Evolutionary conservation across 2,797 vertebrate species (phyloP), one percentile per base, ranked within the genome.

Genomic region (Xenopus petersii): DNA sequence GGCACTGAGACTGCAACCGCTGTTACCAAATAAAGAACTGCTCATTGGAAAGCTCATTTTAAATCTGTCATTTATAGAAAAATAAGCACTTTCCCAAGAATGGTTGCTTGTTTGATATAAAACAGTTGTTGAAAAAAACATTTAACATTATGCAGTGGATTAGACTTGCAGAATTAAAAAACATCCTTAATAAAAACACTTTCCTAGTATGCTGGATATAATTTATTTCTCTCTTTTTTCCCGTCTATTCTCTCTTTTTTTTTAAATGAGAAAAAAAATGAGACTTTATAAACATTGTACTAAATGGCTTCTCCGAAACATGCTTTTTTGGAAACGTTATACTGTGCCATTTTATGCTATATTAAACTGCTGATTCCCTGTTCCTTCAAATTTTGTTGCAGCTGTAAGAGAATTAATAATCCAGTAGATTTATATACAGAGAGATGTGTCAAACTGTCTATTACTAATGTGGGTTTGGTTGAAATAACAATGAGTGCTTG

Each of bases 11-110:
- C 80, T 82, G 73, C 11, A 78, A 81, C 77, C 78, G 64, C 81
- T 68, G 62, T 82, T 68, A 72, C 76, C 71, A 81, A 87, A 84
- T 85, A 84, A 82, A 86, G 81, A 49, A 81, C 80, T 82, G 82
- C 86, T 92, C 89, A 89, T 89, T 88, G 86, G 79, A 85, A 85
- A 82, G 60, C 79, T 81, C 60, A 64, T 73, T 73, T 58, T 42
- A 26, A 78, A 70, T 70, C 71, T 85, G 83, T 86, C 85, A 84
- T 81, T 82, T 87, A 24, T 66, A 47, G 17, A 73, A 78, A 60
- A 73, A 65, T 73, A 64, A 73, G 65, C 46, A 73, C 65, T 78
- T 73, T 47, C 59, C 55, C 42, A 70, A 48, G 66, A 33, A 55
- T 36, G 3, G 51, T 10, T 58, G 16, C 55, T 64, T 47, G 68